phyloP scores from a whole-genome alignment of 30 jellyfish, hydroid and myxozoan species.

The Turritopsis rubra region DNA sequence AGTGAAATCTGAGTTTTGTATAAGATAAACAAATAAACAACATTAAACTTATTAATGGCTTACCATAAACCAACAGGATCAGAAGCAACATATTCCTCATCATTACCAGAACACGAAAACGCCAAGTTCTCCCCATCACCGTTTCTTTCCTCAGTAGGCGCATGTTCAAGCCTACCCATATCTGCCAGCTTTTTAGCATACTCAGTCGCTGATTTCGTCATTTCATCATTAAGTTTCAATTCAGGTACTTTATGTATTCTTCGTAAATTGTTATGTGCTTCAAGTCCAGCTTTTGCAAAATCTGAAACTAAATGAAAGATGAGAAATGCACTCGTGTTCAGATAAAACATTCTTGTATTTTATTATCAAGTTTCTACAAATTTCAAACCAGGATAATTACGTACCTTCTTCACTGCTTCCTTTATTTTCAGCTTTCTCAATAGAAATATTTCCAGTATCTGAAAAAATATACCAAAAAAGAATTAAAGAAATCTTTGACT shows the following conservation, averaged over 20 bases:
- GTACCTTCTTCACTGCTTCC: not conserved
- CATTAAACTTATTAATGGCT: not conserved
- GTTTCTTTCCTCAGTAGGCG: conserved; percentile 22
- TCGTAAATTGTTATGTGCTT: conserved; percentile 50
- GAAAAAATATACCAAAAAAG: not conserved
- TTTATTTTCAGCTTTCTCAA: not conserved
- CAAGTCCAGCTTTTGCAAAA: conserved; percentile 31
- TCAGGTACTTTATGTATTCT: conserved; percentile 32
- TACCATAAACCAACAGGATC: conserved; percentile 62
- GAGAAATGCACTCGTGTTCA: too few species aligned
- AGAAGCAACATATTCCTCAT: conserved; percentile 36
- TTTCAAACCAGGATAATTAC: not conserved
- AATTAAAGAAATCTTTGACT: too few species aligned
- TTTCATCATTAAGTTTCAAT: conserved; percentile 39
- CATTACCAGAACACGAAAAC: conserved; percentile 37
- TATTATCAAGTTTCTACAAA: not conserved
- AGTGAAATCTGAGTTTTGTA: too few species aligned
- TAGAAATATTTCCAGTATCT: not conserved
- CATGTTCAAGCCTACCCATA: conserved; percentile 25
- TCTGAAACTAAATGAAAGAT: too few species aligned
- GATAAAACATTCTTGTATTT: too few species aligned
- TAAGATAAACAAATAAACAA: too few species aligned
- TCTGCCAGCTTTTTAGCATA: conserved; percentile 71
- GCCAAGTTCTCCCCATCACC: conserved; percentile 83
- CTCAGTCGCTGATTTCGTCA: conserved; percentile 49